Percentiles rank a stretch among this genome's conserved stretches.
phyloP scores from a whole-genome alignment of 2,888 invertebrate genomes.

The Thysanoteuthis rhombus region DNA sequence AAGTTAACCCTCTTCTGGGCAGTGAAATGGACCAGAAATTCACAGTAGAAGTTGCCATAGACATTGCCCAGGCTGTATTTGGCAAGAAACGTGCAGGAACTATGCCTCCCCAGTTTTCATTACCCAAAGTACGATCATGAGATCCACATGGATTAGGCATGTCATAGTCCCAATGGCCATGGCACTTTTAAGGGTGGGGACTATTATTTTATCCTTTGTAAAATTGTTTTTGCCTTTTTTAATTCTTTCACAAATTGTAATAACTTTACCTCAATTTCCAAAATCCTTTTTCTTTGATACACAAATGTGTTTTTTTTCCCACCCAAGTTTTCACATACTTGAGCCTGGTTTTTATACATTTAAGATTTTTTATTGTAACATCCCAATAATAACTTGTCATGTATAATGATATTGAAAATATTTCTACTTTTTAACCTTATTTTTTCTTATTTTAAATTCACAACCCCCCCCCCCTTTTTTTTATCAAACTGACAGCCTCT shows the following conservation, averaged over 20 bases:
- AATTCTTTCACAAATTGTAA: neutral
- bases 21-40: conserved; percentile 74
- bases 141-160: neutral
- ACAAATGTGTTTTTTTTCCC: too few species aligned
- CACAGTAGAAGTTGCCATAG: conserved; percentile 81
- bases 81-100: conserved; percentile 61
- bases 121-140: neutral
- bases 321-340: too few species aligned
- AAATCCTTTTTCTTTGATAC: neutral
- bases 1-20: conserved; percentile 89
- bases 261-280: neutral
- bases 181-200: neutral
- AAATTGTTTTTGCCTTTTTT: neutral
- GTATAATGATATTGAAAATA: too few species aligned
- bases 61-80: conserved; percentile 78
- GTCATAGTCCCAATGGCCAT: neutral
- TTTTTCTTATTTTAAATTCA: too few species aligned
- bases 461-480: too few species aligned
- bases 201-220: neutral
- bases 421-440: too few species aligned
- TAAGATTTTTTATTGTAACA: too few species aligned
- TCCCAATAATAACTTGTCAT: too few species aligned
- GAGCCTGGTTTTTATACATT: too few species aligned
- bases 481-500: too few species aligned
- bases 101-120: conserved; percentile 39